phyloP scores from a whole-genome alignment of 2,113 vertebrate genomes.

The Noctilio leporinus region DNA sequence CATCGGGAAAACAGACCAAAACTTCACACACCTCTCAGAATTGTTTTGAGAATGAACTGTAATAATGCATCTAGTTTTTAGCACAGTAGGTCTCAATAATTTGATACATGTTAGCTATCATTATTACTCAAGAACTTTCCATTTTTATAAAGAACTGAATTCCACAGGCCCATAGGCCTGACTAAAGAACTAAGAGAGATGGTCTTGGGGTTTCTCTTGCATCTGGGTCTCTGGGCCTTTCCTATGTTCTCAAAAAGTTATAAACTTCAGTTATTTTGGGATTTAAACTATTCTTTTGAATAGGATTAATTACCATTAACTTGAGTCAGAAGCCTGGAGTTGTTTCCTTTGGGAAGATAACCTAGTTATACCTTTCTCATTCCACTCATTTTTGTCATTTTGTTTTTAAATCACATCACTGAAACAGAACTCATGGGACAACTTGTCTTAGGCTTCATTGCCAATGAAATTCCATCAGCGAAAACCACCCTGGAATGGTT shows the following conservation, averaged over 20 bases:
- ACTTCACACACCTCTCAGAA: background rate
- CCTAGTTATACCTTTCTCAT: background rate
- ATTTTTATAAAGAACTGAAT: background rate
- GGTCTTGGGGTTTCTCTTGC: background rate
- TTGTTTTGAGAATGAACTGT: background rate
- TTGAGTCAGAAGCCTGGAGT: background rate
- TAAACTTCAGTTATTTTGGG: background rate
- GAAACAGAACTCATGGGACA: background rate
- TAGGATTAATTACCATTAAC: background rate
- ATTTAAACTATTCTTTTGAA: background rate
- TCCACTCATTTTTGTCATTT: background rate
- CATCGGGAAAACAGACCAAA: background rate
- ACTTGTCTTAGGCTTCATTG: slow-evolving; percentile 3
- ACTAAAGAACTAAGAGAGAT: background rate
- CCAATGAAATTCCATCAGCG: background rate
- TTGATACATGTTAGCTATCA: background rate
- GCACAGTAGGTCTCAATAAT: background rate
- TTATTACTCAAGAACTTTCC: background rate
- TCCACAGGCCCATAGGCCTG: background rate
- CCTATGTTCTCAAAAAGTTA: background rate
- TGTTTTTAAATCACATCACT: background rate
- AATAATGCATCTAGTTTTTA: background rate
- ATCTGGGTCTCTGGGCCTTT: background rate
- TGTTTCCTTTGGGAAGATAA: background rate
- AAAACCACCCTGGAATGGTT: background rate